phyloP scores from a whole-genome alignment of 2,888 invertebrate genomes.

The Priocnemis perturbator region DNA sequence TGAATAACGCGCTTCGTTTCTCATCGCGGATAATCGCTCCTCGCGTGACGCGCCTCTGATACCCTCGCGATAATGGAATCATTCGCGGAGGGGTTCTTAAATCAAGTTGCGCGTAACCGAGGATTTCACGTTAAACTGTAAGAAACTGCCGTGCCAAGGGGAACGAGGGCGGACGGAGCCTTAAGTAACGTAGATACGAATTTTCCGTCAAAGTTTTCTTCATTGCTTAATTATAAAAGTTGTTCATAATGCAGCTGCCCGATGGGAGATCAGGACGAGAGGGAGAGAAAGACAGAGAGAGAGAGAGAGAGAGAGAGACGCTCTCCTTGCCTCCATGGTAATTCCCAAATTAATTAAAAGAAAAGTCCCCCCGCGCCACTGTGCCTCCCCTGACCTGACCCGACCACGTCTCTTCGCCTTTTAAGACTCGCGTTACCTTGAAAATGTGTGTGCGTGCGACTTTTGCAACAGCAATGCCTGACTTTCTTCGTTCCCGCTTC shows the following conservation, averaged over 20 bases:
- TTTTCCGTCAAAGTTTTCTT: conserved; percentile 56
- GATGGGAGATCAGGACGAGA: conserved; percentile 31
- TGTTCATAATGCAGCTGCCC: conserved; percentile 53
- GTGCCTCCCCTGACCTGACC: conserved; percentile 15
- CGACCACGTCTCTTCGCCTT: conserved; percentile 26
- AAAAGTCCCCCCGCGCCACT: conserved; percentile 40
- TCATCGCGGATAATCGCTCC: too few species aligned
- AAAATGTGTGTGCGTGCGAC: conserved; percentile 22
- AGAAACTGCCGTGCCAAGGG: too few species aligned
- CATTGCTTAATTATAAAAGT: conserved; percentile 65
- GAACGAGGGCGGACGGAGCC: too few species aligned
- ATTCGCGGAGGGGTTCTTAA: too few species aligned
- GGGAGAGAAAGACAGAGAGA: background rate
- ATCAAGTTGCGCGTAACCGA: too few species aligned
- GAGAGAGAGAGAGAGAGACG: conserved; percentile 7
- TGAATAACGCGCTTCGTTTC: too few species aligned
- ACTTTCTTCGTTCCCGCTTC: conserved; percentile 4
- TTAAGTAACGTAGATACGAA: conserved; percentile 42
- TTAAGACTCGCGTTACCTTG: conserved; percentile 33
- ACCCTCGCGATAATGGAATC: too few species aligned
- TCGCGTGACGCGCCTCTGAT: too few species aligned
- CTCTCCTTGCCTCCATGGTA: conserved; percentile 39
- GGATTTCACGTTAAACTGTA: too few species aligned
- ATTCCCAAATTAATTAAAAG: conserved; percentile 63
- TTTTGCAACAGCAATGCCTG: background rate